A percentile compares a stretch with the other conserved stretches of the same genome.
Conservation (phyloP, 2,797 vertebrate species). For the Oreonectes daqikongensis region DNA sequence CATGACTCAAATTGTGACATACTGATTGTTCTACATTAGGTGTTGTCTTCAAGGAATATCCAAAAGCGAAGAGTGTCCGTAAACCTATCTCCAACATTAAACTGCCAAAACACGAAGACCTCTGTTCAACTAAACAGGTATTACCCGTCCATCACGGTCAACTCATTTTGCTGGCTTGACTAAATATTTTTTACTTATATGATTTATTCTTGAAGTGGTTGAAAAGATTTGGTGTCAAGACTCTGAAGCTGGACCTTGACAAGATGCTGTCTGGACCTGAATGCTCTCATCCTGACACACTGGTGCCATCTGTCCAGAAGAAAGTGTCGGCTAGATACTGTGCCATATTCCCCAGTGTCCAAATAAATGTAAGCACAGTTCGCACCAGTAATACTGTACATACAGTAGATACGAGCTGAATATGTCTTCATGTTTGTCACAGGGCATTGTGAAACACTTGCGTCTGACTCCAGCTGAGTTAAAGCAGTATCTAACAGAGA, state of each 20-base stretch:
- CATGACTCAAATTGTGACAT: constrained; percentile 23
- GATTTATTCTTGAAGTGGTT: constrained; percentile 75
- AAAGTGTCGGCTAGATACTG: constrained; percentile 74
- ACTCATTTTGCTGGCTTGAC: background rate
- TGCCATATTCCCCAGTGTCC: constrained; percentile 72
- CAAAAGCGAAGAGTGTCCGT: constrained; percentile 49
- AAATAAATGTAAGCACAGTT: constrained; percentile 71
- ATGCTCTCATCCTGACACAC: constrained; percentile 71
- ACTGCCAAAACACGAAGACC: constrained; percentile 74
- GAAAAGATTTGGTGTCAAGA: constrained; percentile 74
- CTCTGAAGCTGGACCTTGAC: constrained; percentile 79
- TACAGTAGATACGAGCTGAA: background rate
- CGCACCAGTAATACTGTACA: background rate
- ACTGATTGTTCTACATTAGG: constrained; percentile 62
- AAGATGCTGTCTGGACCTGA: constrained; percentile 71
- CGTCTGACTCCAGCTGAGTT: constrained; percentile 74
- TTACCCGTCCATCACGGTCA: background rate
- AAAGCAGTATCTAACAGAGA: constrained; percentile 66
- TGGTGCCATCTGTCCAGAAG: constrained; percentile 62
- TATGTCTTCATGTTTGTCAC: constrained; percentile 3
- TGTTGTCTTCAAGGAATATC: constrained; percentile 70
- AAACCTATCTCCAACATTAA: constrained; percentile 57
- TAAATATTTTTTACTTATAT: too few relatives aligned
- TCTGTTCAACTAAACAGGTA: constrained; percentile 79
- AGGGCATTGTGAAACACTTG: constrained; percentile 79